Evolutionary conservation across 1,140 invertebrate species (phyloP), one percentile per base, ranked within the genome.

Genomic region (Venturia canescens): DNA sequence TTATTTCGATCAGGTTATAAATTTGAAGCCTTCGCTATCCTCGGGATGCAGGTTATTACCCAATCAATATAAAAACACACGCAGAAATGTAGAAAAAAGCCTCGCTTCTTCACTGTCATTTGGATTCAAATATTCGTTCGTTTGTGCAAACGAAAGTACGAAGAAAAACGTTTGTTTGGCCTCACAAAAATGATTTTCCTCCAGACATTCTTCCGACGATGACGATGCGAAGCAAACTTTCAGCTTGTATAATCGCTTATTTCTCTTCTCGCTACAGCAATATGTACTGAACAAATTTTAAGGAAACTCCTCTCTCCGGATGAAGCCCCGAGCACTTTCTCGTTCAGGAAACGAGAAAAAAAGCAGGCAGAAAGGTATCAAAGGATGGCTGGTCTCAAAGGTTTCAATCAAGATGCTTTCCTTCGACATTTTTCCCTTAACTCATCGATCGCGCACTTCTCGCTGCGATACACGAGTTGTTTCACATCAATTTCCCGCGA

Each of bases 401-500:
- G 53, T 48, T 53, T 53, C 27, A 74, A 74, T 74, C 38, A 26
- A 50, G 48, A 74, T 74, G 21, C 71, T 74, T 74, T 74, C 26
- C 13, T 26, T 53, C n/a, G 13, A 44, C 38, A 9, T 44, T 44
- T 44, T 44, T 74, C 27, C 60, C 48, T 74, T 53, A 27, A 26
- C 71, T n/a, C 31, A 26, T 53, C 48, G n/a, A 71, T 71, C 34
- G 21, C 69, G 31, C 34, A 44, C 21, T 71, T 15, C 6, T 53
- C 31, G 23, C 38, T 71, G 48, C 31, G 6, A 71, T 71, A 29
- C 15, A 38, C 11, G 38, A 9, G 38, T 74, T 74, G 38, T 74
- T 74, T 53, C 71, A 53, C 71, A 53, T 74, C 71, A 53, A 53
- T 74, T 74, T 74, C 44, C 44, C 71, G 48, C 21, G 23, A 74